These are phyloP conservation scores for Xyrauchen texanus DNA, from an alignment of 2,113 vertebrate species.

Conservation along the genomic window DNA sequence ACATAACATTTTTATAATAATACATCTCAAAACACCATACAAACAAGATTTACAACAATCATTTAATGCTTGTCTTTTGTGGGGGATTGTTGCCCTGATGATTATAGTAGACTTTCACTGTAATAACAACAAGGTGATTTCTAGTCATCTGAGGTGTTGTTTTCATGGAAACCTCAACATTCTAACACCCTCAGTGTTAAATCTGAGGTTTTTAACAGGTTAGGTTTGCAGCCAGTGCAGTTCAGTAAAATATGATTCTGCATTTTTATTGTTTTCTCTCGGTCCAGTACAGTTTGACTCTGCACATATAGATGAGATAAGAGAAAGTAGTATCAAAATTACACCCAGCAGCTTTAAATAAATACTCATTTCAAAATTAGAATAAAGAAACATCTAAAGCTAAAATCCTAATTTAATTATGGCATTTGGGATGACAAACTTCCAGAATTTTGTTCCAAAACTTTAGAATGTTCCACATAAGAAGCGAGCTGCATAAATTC, in stretches of 20 bases:
- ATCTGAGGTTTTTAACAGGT: slow-evolving; percentile 3
- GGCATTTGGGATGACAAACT: no score
- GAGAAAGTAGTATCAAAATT: no score
- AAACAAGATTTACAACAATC: background rate
- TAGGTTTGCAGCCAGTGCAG: background rate
- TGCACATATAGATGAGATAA: background rate
- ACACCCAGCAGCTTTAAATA: no score
- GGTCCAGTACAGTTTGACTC: background rate
- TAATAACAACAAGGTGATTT: slow-evolving; percentile 31
- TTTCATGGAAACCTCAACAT: slow-evolving; percentile 48
- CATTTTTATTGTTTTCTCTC: slow-evolving; percentile 17
- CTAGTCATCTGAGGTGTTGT: background rate
- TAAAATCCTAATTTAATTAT: no score
- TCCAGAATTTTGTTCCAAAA: no score
- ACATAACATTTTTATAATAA: no score
- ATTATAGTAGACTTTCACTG: slow-evolving; percentile 29
- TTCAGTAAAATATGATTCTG: slow-evolving; percentile 7
- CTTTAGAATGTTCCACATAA: no score
- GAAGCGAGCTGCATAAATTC: background rate
- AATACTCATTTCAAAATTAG: no score
- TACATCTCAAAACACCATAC: no score
- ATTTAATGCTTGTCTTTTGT: background rate
- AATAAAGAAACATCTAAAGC: no score
- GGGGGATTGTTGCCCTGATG: slow-evolving; percentile 4
- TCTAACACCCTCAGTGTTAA: background rate